Evolutionary conservation across 2,888 invertebrate genomes (phyloP), one percentile per base, ranked within the genome.

Genomic region (Anagyrus pseudococci): DNA sequence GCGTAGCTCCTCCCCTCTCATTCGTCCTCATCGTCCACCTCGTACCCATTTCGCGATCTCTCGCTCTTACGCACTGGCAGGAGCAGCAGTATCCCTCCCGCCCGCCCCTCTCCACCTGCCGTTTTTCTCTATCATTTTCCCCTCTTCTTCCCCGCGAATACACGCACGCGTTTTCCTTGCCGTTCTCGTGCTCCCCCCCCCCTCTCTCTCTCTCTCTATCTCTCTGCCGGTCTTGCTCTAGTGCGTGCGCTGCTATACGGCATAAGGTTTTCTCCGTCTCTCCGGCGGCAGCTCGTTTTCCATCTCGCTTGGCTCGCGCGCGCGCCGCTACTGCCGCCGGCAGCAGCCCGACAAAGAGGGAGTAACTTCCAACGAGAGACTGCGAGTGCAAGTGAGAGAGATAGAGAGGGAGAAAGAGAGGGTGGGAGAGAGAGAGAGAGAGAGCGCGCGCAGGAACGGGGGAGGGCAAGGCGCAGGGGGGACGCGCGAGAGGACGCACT

Each of bases 91-190:
- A 4, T 44, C 44, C 19, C 17, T 13, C 33, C 33, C 13, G 33
- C 13, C 33, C 33, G 6, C 44, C 19, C 44, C 40, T 40, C 40
- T 17, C 3, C 44, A 4, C 44, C 19, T 7, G 19, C 8, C n/a
- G 19, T 48, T 58, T 55, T 33, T 33, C 33, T 13, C 64, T 48
- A 64, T 64, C 62, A 52, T 69, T 58, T 60, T 63, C 50, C 60
- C 41, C 37, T 10, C 23, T n/a, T 46, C 46, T 4, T 15, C 23
- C 46, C 13, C 46, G 15, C 22, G 17, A 2, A 10, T 20, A 15
- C 50, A 33, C 19, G n/a, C 44, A 6, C 44, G 44, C 44, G 40
- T 29, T 23, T 15, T 22, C 13, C 44, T 50, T 20, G 40, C 62
- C 43, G 33, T 8, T 26, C 44, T 15, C 52, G 58, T 69, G 68